A percentile compares a stretch with the other conserved stretches of the same genome.
These are phyloP conservation scores for Calliopum simillimum DNA, from an alignment of 2,888 invertebrate species.

Conservation along the genomic window DNA sequence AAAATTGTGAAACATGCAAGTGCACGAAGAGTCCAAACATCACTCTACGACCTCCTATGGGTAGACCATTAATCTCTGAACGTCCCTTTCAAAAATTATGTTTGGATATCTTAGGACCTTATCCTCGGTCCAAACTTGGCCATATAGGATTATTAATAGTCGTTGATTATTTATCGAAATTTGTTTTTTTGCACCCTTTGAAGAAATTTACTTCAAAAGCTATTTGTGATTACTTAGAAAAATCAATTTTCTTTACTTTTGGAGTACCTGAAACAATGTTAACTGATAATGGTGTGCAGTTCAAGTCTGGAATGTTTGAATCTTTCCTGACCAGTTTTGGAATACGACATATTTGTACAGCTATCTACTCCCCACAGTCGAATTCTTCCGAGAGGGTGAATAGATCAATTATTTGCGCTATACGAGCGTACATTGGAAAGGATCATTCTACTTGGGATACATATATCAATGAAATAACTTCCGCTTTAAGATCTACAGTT, in stretches of 20 bases:
- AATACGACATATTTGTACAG: slow-evolving; percentile 25
- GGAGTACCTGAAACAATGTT: slow-evolving; percentile 39
- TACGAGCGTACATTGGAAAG: slow-evolving; percentile 35
- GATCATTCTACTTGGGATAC: slow-evolving; percentile 40
- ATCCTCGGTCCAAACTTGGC: slow-evolving; percentile 5
- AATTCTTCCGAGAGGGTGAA: slow-evolving; percentile 41
- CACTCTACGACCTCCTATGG: slow-evolving; percentile 2
- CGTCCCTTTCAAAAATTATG: slow-evolving; percentile 17
- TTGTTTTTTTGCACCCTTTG: slow-evolving; percentile 31
- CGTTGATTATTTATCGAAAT: slow-evolving; percentile 37
- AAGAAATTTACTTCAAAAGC: slow-evolving; percentile 23
- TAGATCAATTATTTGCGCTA: slow-evolving; percentile 37
- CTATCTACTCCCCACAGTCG: too few relatives aligned
- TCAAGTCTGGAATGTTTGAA: slow-evolving; percentile 34
- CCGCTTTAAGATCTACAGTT: too few relatives aligned
- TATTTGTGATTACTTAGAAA: slow-evolving; percentile 30
- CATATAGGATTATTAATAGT: slow-evolving; percentile 6
- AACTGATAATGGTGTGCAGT: slow-evolving; percentile 41
- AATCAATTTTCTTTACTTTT: slow-evolving; percentile 36
- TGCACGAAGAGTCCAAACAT: slow-evolving; percentile 10
- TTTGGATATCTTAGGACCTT: slow-evolving; percentile 8
- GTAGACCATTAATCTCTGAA: slow-evolving; percentile 5
- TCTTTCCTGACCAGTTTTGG: slow-evolving; percentile 36
- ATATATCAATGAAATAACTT: too few relatives aligned
- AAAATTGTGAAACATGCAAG: slow-evolving; percentile 17